These are phyloP conservation scores for Limnothrissa miodon DNA, from an alignment of 2,113 vertebrate genomes.

Conservation along the genomic window DNA sequence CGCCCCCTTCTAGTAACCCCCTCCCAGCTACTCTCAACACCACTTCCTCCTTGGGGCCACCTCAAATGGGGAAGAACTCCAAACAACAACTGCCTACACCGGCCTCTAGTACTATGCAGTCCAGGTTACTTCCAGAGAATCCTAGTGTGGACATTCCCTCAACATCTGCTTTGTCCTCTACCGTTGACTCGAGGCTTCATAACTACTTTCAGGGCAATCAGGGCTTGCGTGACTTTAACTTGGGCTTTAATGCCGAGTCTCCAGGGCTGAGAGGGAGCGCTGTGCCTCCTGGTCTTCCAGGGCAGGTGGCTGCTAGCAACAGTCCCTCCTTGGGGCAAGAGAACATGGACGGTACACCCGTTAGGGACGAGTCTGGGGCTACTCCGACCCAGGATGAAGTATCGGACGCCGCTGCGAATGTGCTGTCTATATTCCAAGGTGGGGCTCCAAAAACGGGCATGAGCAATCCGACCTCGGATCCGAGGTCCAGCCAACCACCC, in stretches of 20 bases:
- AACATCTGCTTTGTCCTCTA: conserved; percentile 58
- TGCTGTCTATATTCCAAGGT: conserved; percentile 43
- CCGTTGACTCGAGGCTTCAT: conserved; percentile 94
- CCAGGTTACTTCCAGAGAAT: conserved; percentile 46
- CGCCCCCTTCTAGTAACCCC: conserved; percentile 29
- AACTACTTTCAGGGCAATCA: conserved; percentile 90
- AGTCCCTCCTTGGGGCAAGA: conserved; percentile 70
- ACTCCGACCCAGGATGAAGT: conserved; percentile 96
- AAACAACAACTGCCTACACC: conserved; percentile 29
- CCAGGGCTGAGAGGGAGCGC: conserved; percentile 41
- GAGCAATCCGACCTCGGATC: not conserved
- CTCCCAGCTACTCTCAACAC: not conserved
- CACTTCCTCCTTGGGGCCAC: not conserved
- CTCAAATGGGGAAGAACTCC: conserved; percentile 18
- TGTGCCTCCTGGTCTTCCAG: not conserved
- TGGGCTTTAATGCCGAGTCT: conserved; percentile 77
- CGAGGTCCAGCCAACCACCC: not conserved
- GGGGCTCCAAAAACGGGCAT: conserved; percentile 25
- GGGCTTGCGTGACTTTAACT: conserved; percentile 81
- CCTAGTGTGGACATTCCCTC: conserved; percentile 5
- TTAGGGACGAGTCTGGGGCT: conserved; percentile 89
- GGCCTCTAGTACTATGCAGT: conserved; percentile 52
- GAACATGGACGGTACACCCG: conserved; percentile 85
- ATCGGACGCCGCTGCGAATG: conserved; percentile 79
- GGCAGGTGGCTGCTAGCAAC: conserved; percentile 21